Base-by-base conservation (phyloP, 2,113 vertebrate genomes). In the Sinocyclocheilus rhinocerous region DNA sequence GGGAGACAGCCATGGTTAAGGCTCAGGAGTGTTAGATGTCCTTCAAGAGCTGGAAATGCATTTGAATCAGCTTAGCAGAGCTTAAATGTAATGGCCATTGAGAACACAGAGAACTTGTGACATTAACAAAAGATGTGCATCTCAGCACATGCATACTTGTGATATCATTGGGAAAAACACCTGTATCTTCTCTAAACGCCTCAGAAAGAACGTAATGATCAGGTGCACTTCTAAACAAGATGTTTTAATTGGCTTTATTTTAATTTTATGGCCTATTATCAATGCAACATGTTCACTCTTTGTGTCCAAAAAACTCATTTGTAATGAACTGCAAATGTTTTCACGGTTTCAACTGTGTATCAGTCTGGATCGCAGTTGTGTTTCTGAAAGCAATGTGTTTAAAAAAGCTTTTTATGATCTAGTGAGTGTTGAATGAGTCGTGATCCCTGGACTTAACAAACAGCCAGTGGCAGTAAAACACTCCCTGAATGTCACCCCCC, bases 381-480 rank as follows among this genome's bases (percentile, higher is more conserved):
- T 69, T 90, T 80, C 86, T 76, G 33, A 81, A 84, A 87, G 72
- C 86, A 33, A 80, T 79, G 29, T 33, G 29, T 33, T 33, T 33
- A 33, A 33, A 33, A 33, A 33, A 3, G 3, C 2, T 33, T 85
- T 18, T 57, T 48, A 85, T 93, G 93, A 93, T 93, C 92, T 93
- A 94, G 85, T 87, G 91, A 89, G 88, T 92, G 93, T 92, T 89
- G 86, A 87, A 92, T 84, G 84, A 92, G 90, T 90, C 85, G n/a
- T 88, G 92, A 94, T 93, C 94, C 93, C 89, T 92, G 89, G 88
- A 89, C 92, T 93, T 92, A 91, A 92, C 93, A 91, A 93, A 94
- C 94, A 92, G 93, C 92, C 94, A 92, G 93, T 94, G 93, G 94
- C 94, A 94, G 95, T 95, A 94, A 94, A 95, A 94, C 90, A 87